A percentile compares a stretch with the other conserved stretches of the same genome.
phyloP scores from a whole-genome alignment of 2,888 invertebrate genomes.

The Acronicta aceris region DNA sequence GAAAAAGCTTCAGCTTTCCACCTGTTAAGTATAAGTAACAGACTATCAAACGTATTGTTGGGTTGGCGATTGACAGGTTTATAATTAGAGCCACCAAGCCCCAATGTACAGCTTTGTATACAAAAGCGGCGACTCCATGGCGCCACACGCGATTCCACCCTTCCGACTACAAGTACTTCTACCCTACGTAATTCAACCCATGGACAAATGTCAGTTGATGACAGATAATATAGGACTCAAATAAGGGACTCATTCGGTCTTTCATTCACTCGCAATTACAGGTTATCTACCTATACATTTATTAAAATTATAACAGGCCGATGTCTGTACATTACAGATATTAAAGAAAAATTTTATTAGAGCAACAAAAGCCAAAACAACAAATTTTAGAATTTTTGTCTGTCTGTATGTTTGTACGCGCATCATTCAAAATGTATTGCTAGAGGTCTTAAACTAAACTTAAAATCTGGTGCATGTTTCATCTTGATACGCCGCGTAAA shows the following conservation, averaged over 20 bases:
- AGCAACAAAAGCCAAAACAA: no score
- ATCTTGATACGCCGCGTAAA: no score
- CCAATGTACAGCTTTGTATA: conserved; percentile 51
- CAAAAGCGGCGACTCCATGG: conserved; percentile 60
- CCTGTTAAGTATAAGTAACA: conserved; percentile 42
- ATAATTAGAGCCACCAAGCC: conserved; percentile 58
- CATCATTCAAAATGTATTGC: no score
- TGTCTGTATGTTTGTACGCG: no score
- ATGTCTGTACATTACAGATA: no score
- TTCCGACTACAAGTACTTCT: conserved; percentile 54
- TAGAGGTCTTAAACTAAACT: no score
- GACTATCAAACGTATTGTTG: conserved; percentile 40
- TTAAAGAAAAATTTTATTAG: no score
- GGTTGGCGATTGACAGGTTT: conserved; percentile 47
- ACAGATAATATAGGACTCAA: conserved; percentile 52
- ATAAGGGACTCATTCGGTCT: conserved; percentile 57
- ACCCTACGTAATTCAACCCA: conserved; percentile 58
- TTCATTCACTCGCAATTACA: conserved; percentile 49
- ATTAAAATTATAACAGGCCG: no score
- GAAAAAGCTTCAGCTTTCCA: conserved; percentile 18
- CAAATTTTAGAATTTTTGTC: no score
- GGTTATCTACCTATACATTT: conserved; percentile 15
- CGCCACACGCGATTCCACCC: conserved; percentile 73
- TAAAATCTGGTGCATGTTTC: no score
- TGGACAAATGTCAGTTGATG: conserved; percentile 55